Percentiles rank a stretch among this genome's conserved stretches.
phyloP scores from a whole-genome alignment of 2,113 vertebrate species.

The Catharus minimus region DNA sequence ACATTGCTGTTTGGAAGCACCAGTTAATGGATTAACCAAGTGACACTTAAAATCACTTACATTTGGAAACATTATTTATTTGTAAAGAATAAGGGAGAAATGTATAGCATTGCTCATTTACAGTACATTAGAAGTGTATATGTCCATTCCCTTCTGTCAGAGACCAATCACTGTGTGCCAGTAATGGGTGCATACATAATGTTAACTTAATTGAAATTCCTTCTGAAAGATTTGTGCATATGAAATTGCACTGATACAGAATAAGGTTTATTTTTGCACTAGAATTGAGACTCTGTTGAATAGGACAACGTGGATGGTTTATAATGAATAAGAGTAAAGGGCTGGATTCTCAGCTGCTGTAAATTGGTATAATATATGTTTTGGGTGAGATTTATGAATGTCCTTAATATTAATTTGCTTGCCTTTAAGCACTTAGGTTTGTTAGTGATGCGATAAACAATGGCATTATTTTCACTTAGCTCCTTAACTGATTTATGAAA shows the following conservation, averaged over 20 bases:
- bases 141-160: slow-evolving; percentile 53
- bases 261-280: slow-evolving; percentile 54
- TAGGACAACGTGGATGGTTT: neutral
- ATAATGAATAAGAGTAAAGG: neutral
- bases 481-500: slow-evolving; percentile 56
- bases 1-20: neutral
- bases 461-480: slow-evolving; percentile 63
- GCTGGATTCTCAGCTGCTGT: neutral
- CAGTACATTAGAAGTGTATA: slow-evolving; percentile 56
- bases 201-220: slow-evolving; percentile 67
- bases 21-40: slow-evolving; percentile 42
- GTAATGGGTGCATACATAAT: slow-evolving; percentile 69
- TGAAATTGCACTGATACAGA: slow-evolving; percentile 56
- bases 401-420: slow-evolving; percentile 68
- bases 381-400: slow-evolving; percentile 54
- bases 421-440: slow-evolving; percentile 66
- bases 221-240: slow-evolving; percentile 65
- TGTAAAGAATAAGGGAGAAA: slow-evolving; percentile 34
- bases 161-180: slow-evolving; percentile 42
- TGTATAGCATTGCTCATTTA: slow-evolving; percentile 36
- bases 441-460: slow-evolving; percentile 67
- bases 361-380: slow-evolving; percentile 42
- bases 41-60: slow-evolving; percentile 54
- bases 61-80: slow-evolving; percentile 32
- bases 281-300: slow-evolving; percentile 21